Percentiles rank a stretch among this genome's conserved stretches.
phyloP scores from a whole-genome alignment of 1,140 invertebrate species.

The Gonioctena quinquepunctata region DNA sequence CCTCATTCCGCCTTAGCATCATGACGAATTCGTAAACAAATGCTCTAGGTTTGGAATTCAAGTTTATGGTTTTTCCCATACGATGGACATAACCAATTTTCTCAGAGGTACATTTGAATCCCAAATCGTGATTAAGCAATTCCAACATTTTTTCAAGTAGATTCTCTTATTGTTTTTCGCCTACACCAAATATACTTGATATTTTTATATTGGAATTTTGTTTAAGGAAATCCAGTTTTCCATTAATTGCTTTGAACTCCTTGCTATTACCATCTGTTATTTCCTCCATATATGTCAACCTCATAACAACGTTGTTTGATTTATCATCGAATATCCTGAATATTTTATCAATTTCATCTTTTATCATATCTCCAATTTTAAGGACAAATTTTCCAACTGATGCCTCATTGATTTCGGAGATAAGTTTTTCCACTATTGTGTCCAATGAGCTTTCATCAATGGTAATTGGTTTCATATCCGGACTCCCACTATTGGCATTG shows the following conservation, averaged over 20 bases:
- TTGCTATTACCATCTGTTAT: too few relatives aligned
- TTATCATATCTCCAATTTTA: too few relatives aligned
- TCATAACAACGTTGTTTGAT: too few relatives aligned
- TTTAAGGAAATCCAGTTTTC: neutral
- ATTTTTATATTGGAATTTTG: neutral
- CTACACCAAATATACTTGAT: neutral
- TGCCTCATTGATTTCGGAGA: neutral
- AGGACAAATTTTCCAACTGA: neutral
- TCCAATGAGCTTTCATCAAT: neutral
- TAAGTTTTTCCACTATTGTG: neutral
- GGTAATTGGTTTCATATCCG: neutral
- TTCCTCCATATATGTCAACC: too few relatives aligned
- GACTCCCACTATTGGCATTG: neutral
- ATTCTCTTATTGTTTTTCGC: neutral
- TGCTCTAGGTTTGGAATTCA: neutral
- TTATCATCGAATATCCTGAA: too few relatives aligned
- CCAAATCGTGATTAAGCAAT: neutral
- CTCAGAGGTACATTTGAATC: neutral
- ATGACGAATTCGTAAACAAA: neutral
- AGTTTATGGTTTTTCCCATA: neutral
- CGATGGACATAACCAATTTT: neutral
- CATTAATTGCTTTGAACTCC: too few relatives aligned
- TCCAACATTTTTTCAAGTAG: neutral
- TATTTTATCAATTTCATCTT: too few relatives aligned
- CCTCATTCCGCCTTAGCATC: neutral